Conservation (phyloP, 2,888 invertebrate species). For the Hirudinaria manillensis region DNA sequence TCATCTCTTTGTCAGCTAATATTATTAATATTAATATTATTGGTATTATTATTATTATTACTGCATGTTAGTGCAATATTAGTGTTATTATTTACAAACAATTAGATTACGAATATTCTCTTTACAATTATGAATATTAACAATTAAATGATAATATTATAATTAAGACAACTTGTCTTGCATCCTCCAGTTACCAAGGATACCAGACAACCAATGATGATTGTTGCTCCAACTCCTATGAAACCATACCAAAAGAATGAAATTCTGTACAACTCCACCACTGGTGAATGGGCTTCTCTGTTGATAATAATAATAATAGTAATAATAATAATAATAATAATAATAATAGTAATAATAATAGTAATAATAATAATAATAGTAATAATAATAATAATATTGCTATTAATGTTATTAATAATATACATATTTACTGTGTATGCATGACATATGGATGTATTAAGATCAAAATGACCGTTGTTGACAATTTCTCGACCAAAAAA, state of each 20-base stretch:
- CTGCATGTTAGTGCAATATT: background rate
- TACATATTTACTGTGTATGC: background rate
- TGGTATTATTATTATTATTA: background rate
- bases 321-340: background rate
- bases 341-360: background rate
- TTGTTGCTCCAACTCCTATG: constrained; percentile 26
- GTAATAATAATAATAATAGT: background rate
- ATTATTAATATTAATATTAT: background rate
- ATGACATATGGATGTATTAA: too few relatives aligned
- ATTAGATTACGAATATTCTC: background rate
- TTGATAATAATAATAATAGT: background rate
- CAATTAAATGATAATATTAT: background rate
- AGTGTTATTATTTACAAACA: background rate
- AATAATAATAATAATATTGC: background rate
- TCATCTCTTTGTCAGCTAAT: background rate
- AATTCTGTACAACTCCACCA: constrained; percentile 27
- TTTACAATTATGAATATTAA: background rate
- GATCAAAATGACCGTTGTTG: too few relatives aligned
- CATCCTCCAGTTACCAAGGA: constrained; percentile 24
- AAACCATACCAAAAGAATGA: constrained; percentile 34
- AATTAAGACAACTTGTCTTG: background rate
- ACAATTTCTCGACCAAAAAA: too few relatives aligned
- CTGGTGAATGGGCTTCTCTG: background rate
- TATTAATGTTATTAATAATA: background rate
- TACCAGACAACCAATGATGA: constrained; percentile 32